Conservation (phyloP, 2,797 vertebrate genomes). For the Myripristis murdjan region DNA sequence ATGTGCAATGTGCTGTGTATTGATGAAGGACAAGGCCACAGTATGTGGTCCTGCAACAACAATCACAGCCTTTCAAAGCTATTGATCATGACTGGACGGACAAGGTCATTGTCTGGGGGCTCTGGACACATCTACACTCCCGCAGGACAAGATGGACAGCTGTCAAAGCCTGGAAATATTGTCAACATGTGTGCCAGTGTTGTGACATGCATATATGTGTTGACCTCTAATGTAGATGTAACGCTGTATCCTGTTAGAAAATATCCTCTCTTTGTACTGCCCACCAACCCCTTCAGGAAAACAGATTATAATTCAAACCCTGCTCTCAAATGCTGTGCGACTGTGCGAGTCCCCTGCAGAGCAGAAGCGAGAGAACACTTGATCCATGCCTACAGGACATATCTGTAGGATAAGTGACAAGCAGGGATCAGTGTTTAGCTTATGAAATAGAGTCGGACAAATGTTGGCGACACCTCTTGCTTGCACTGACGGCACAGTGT, state of each 20-base stretch:
- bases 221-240: background rate
- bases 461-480: slow-evolving; percentile 15
- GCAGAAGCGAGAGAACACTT: slow-evolving; percentile 27
- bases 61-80: slow-evolving; percentile 47
- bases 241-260: slow-evolving; percentile 6
- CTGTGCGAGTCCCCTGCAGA: slow-evolving; percentile 3
- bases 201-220: background rate
- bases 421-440: slow-evolving; percentile 29
- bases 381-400: slow-evolving; percentile 22
- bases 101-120: slow-evolving; percentile 39
- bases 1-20: slow-evolving; percentile 26
- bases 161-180: slow-evolving; percentile 36
- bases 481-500: slow-evolving; percentile 13
- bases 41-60: slow-evolving; percentile 32
- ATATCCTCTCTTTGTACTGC: background rate
- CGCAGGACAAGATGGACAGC: slow-evolving; percentile 13
- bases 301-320: slow-evolving; percentile 41
- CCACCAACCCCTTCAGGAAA: background rate
- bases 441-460: slow-evolving; percentile 22
- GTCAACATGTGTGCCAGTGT: slow-evolving; percentile 30
- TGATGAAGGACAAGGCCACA: slow-evolving; percentile 35
- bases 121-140: slow-evolving; percentile 19
- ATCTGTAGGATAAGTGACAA: slow-evolving; percentile 16
- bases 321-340: slow-evolving; percentile 29
- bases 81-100: slow-evolving; percentile 23